Conservation (phyloP, 2,888 invertebrate genomes). For the Lycocerus yunnanus region DNA sequence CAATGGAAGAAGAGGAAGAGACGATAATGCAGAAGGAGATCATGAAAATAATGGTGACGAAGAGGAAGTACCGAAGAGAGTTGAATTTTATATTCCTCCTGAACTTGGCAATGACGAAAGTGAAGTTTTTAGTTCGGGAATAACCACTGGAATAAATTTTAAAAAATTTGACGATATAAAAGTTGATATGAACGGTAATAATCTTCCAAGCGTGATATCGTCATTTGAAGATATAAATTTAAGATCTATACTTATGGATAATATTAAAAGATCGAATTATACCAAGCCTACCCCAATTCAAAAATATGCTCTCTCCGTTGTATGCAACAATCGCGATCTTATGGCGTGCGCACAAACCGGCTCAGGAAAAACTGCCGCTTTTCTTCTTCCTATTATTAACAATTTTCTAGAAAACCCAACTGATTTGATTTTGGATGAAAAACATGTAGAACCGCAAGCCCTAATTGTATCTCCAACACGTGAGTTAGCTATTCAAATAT, state of each 20-base stretch:
- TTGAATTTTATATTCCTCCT: slow-evolving; percentile 73
- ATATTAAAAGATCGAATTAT: slow-evolving; percentile 80
- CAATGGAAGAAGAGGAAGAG: background rate
- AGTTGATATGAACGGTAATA: slow-evolving; percentile 80
- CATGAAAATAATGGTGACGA: slow-evolving; percentile 26
- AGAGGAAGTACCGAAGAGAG: slow-evolving; percentile 46
- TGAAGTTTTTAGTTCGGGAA: slow-evolving; percentile 70
- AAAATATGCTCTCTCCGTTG: slow-evolving; percentile 85
- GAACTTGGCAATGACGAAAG: slow-evolving; percentile 73
- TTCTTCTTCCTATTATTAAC: slow-evolving; percentile 87
- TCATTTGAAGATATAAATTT: slow-evolving; percentile 76
- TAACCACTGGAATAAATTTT: slow-evolving; percentile 88
- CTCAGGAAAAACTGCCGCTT: slow-evolving; percentile 97
- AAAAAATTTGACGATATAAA: slow-evolving; percentile 87
- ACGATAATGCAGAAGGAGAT: slow-evolving; percentile 17
- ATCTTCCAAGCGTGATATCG: slow-evolving; percentile 65
- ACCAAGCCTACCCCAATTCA: slow-evolving; percentile 92
- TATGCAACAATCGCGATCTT: slow-evolving; percentile 81
- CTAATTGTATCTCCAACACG: slow-evolving; percentile 90
- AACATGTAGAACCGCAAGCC: slow-evolving; percentile 75
- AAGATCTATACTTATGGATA: slow-evolving; percentile 70
- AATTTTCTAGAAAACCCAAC: slow-evolving; percentile 63
- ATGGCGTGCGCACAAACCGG: slow-evolving; percentile 99
- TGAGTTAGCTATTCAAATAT: slow-evolving; percentile 89
- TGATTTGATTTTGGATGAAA: slow-evolving; percentile 59